Evolutionary conservation across 2,113 vertebrate species (phyloP), one percentile per base, ranked within the genome.

Genomic region (Antechinus stuartii): DNA sequence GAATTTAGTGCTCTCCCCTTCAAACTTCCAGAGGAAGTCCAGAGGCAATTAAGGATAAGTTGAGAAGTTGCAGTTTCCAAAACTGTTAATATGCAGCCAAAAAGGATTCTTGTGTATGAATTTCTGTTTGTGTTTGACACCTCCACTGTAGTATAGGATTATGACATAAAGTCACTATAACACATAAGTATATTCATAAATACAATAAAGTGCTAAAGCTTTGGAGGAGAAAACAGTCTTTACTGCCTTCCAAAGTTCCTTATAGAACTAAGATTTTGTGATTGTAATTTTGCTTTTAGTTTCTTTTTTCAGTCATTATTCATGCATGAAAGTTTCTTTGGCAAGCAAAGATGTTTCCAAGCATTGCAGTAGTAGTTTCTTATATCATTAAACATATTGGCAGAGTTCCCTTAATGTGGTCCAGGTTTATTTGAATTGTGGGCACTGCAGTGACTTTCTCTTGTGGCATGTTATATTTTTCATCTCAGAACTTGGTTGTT

Each of bases 281-380:
- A 95, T 90, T 91, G 35, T 92, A 22, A 84, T 49, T 91, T 93
- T 94, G 90, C 96, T 95, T 96, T 92, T 90, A 96, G 91, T 90
- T 93, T 97, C 94, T 95, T 19, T 96, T 97, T 91, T 53, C 97
- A 97, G 95, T 95, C 93, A 50, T 97, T 96, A 95, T 57, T 56
- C 91, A 89, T 96, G 26, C 55, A 52, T 96, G 47, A 96, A 96
- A 96, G 46, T 90, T 94, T 91, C 90, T 96, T 96, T 95, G 95
- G 94, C 89, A 96, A 92, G 26, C 95, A 92, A 91, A 95, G 94
- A 35, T 96, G 89, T 91, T 94, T 0, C 2, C 89, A 90, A 91
- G 91, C 93, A 52, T 24, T 95, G 26, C 50, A 89, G 90, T 92
- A 47, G 14, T 2, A 54, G 53, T 95, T 96, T 30, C 92, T 97